Evolutionary conservation across 2,797 vertebrate species (phyloP).

Genomic region (Cyprinodon diabolis): DNA sequence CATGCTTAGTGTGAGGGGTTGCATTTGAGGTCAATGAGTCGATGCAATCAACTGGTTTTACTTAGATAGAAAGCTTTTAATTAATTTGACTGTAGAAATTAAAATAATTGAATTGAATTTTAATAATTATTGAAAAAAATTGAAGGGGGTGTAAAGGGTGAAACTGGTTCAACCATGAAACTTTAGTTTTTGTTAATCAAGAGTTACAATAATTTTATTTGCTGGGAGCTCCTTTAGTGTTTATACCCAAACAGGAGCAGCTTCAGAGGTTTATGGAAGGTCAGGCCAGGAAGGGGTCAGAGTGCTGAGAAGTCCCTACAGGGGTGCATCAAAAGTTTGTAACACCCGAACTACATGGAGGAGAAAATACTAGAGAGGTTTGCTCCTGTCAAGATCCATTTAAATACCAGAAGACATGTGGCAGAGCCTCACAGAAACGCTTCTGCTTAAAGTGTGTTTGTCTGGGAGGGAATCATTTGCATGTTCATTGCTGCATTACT

Average conservation of each 20-base stretch:
- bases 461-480: conserved; percentile 41
- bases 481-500: conserved; percentile 52
- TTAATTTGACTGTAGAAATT: no score
- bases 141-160: no score
- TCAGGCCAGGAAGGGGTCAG: conserved; percentile 28
- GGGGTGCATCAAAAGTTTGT: conserved; percentile 37
- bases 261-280: conserved; percentile 19
- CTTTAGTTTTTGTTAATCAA: no score
- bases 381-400: conserved; percentile 37
- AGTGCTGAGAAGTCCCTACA: conserved; percentile 21
- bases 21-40: no score
- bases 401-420: conserved; percentile 48
- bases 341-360: conserved; percentile 21
- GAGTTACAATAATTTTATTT: background rate
- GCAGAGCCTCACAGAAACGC: conserved; percentile 47
- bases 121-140: no score
- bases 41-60: no score
- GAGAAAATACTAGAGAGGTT: conserved; percentile 23
- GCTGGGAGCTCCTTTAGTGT: conserved; percentile 17
- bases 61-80: no score
- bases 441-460: conserved; percentile 26
- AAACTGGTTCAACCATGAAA: no score
- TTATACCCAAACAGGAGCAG: conserved; percentile 26
- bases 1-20: no score
- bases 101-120: no score